phyloP scores from a whole-genome alignment of 2,888 invertebrate genomes.

The Salticus scenicus region DNA sequence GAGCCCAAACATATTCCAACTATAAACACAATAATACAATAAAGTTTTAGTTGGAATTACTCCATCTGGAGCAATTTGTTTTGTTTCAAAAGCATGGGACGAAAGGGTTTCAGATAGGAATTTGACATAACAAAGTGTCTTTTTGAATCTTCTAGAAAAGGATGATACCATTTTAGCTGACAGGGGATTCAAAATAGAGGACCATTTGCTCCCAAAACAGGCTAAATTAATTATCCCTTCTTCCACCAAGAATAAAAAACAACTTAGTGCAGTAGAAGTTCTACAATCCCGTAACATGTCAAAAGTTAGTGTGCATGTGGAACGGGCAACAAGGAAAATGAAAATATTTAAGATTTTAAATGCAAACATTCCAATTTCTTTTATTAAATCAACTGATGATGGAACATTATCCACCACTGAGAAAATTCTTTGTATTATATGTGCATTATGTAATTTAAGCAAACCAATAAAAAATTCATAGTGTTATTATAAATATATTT shows the following conservation, averaged over 20 bases:
- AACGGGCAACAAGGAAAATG: neutral
- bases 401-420: neutral
- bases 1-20: neutral
- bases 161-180: neutral
- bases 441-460: neutral
- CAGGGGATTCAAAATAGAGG: neutral
- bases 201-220: neutral
- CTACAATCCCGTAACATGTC: neutral
- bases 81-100: neutral
- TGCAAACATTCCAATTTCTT: neutral
- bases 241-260: neutral
- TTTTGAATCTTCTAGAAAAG: neutral
- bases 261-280: neutral
- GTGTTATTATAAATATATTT: no score
- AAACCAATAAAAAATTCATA: neutral
- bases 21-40: neutral
- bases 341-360: neutral
- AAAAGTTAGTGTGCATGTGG: neutral
- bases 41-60: neutral
- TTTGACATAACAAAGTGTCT: neutral
- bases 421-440: neutral
- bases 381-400: neutral
- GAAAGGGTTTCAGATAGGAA: neutral
- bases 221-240: neutral
- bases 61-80: neutral